Conservation (phyloP, 2,797 vertebrate species). For the Aselliscus stoliczkanus region DNA sequence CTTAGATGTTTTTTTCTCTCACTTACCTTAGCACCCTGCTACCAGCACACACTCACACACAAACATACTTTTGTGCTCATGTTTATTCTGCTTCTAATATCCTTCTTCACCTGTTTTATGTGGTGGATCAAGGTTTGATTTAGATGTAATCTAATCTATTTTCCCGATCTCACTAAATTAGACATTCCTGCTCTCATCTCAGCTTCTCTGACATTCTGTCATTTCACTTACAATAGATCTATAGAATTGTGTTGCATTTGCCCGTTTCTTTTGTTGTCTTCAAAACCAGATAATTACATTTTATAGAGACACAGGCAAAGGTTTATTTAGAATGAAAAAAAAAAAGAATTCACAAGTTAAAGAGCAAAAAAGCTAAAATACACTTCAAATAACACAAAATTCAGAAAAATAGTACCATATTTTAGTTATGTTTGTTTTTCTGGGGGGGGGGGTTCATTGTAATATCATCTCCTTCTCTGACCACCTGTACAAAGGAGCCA, state of each 20-base stretch:
- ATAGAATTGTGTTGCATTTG: background rate
- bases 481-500: rapidly evolving
- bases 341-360: background rate
- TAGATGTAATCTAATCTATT: background rate
- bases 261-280: background rate
- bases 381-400: background rate
- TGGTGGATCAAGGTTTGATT: background rate
- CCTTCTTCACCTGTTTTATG: background rate
- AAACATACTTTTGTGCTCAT: background rate
- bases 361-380: background rate
- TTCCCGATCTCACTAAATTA: background rate
- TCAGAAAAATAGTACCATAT: background rate
- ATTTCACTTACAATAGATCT: background rate
- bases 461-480: background rate
- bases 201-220: background rate
- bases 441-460: background rate
- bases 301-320: background rate
- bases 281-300: background rate
- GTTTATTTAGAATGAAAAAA: background rate
- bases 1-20: background rate
- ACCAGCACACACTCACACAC: too few relatives aligned
- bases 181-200: background rate
- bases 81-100: background rate
- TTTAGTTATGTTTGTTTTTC: background rate
- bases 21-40: background rate